These are phyloP conservation scores for Coreius guichenoti DNA, from an alignment of 2,797 vertebrate genomes.

Conservation along the genomic window DNA sequence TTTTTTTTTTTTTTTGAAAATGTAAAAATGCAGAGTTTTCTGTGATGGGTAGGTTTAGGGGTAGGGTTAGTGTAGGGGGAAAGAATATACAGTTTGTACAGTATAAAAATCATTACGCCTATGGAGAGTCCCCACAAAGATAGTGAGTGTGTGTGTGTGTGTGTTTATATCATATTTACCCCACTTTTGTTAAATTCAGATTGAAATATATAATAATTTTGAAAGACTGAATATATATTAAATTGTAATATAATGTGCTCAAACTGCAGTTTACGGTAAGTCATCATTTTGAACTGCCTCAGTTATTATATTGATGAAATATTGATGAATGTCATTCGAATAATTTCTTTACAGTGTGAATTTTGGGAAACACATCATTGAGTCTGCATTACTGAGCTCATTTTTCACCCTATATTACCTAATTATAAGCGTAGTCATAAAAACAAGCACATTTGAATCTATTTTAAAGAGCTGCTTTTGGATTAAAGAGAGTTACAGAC, in stretches of 20 bases:
- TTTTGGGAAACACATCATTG: not conserved
- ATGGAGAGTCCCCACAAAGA: too few relatives aligned
- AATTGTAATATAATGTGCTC: not conserved
- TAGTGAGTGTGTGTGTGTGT: too few relatives aligned
- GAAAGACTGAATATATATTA: not conserved
- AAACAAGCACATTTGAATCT: slow-evolving; percentile 3
- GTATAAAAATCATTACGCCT: too few relatives aligned
- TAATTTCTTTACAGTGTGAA: slow-evolving; percentile 2
- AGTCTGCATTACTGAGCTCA: slow-evolving; percentile 10
- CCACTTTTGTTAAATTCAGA: not conserved
- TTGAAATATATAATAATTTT: not conserved
- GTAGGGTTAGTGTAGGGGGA: too few relatives aligned
- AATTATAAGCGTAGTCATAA: slow-evolving; percentile 30
- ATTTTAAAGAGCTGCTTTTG: not conserved
- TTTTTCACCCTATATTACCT: slow-evolving; percentile 21
- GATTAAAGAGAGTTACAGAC: slow-evolving; percentile 26
- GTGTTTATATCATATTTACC: not conserved
- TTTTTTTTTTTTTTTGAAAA: too few relatives aligned
- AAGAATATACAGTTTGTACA: too few relatives aligned
- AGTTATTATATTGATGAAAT: not conserved
- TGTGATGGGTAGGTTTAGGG: too few relatives aligned
- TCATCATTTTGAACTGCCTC: not conserved
- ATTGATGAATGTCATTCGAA: not conserved
- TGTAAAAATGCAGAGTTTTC: too few relatives aligned
- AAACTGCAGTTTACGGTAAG: not conserved